phyloP scores from a whole-genome alignment of 2,797 vertebrate genomes.

The Myotis pilosus region DNA sequence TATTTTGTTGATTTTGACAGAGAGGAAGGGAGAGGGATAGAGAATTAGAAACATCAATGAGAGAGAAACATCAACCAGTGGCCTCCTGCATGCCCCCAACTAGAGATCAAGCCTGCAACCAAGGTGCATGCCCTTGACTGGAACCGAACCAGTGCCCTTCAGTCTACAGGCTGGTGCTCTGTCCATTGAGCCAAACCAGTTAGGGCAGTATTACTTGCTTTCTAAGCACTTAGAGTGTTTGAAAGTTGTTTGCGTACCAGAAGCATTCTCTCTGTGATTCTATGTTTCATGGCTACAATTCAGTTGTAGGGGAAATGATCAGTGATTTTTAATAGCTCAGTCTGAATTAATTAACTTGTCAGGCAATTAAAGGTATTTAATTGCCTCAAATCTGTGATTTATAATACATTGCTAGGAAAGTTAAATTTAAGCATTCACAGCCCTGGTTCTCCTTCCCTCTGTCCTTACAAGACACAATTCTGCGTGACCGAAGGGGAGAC shows the following conservation, averaged over 20 bases:
- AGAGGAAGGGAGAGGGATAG: too few relatives aligned
- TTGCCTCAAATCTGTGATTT: slow-evolving; percentile 16
- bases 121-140: too few relatives aligned
- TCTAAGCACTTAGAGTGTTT: slow-evolving; percentile 1
- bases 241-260: background rate
- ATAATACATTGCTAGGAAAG: background rate
- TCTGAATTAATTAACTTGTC: slow-evolving; percentile 52
- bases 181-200: too few relatives aligned
- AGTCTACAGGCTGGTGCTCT: too few relatives aligned
- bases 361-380: background rate
- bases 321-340: background rate
- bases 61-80: too few relatives aligned
- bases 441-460: background rate
- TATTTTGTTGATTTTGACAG: too few relatives aligned
- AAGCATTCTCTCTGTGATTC: background rate
- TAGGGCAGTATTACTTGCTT: background rate
- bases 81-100: too few relatives aligned
- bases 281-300: background rate
- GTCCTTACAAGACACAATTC: background rate
- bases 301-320: background rate
- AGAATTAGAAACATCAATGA: too few relatives aligned
- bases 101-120: too few relatives aligned
- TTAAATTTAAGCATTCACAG: background rate
- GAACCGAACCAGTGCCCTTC: too few relatives aligned
- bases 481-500: background rate